phyloP scores from a whole-genome alignment of 2,797 vertebrate species.

The Sebastes miniatus region DNA sequence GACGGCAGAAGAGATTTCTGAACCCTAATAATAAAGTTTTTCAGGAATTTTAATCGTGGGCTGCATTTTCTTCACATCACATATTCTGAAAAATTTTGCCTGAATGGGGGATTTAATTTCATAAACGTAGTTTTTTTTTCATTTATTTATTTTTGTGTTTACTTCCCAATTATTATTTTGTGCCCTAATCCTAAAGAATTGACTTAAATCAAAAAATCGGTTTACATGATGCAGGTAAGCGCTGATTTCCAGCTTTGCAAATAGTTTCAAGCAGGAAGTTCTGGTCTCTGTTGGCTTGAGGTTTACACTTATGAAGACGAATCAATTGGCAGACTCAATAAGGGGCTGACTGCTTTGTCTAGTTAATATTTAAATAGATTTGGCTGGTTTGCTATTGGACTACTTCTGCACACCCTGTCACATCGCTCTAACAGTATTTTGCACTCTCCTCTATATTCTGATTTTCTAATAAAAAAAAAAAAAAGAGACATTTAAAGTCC shows the following conservation, averaged over 20 bases:
- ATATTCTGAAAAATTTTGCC: not conserved
- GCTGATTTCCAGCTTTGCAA: conserved; percentile 12
- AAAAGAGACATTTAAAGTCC: not conserved
- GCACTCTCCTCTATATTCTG: not conserved
- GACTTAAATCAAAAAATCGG: not conserved
- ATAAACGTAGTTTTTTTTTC: not conserved
- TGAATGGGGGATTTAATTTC: not conserved
- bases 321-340: conserved; percentile 54
- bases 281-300: conserved; percentile 20
- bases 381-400: conserved; percentile 22
- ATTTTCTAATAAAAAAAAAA: not conserved
- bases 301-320: conserved; percentile 47
- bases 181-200: not conserved
- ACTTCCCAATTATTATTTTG: not conserved
- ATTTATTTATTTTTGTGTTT: not conserved
- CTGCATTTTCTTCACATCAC: not conserved
- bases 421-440: conserved; percentile 1
- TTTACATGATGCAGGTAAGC: not conserved
- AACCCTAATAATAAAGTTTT: conserved; percentile 1
- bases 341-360: conserved; percentile 51
- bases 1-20: not conserved
- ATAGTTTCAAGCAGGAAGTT: conserved; percentile 21
- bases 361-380: conserved; percentile 64
- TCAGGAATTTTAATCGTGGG: not conserved
- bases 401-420: conserved; percentile 19